Conservation (phyloP, 2,888 invertebrate genomes). For the Leptopilina drosophilae region DNA sequence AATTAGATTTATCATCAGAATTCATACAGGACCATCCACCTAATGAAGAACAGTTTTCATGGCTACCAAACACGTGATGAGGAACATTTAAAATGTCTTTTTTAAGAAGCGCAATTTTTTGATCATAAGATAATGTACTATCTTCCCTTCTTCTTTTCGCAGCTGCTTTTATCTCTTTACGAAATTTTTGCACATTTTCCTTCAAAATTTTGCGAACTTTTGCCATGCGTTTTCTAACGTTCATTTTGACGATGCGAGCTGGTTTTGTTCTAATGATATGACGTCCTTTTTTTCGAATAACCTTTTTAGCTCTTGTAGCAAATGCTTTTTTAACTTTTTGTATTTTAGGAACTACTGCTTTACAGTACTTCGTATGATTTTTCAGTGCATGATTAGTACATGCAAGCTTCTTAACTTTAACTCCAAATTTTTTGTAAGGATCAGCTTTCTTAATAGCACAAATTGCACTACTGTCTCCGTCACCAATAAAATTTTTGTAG, state of each 20-base stretch:
- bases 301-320: not conserved
- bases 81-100: no score
- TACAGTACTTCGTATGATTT: not conserved
- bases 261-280: not conserved
- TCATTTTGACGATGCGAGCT: not conserved
- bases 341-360: not conserved
- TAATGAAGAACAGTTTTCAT: not conserved
- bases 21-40: not conserved
- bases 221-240: not conserved
- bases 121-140: not conserved
- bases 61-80: not conserved
- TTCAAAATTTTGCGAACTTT: not conserved
- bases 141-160: not conserved
- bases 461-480: constrained; percentile 9
- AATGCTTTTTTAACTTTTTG: not conserved
- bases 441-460: constrained; percentile 2
- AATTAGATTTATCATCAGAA: not conserved
- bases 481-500: not conserved
- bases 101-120: not conserved
- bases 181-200: constrained; percentile 1
- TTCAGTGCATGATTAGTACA: not conserved
- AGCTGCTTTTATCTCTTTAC: no score
- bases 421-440: not conserved
- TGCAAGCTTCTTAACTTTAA: not conserved
- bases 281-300: not conserved